Base-by-base conservation (phyloP, 1,140 invertebrate species). In the Heterodera schachtii region DNA sequence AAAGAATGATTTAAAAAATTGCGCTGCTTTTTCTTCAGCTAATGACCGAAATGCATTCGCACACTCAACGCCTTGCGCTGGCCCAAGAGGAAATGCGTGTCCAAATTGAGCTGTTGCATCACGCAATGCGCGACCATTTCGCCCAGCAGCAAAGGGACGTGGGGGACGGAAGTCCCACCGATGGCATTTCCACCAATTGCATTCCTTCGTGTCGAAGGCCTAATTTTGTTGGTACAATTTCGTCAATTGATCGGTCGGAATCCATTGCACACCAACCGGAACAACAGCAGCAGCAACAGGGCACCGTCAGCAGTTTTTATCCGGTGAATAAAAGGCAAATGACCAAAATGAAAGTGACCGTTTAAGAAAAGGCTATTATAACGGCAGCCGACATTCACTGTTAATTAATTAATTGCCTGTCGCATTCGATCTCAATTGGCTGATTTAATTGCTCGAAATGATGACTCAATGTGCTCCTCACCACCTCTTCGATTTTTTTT, bases 1-100 rank as follows among this genome's bases (percentile, higher is more conserved):
- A n/a, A n/a, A n/a, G n/a, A n/a, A n/a, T 31, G 31, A 31, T 31
- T 31, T 31, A 31, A 31, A 31, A 31, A 31, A 31, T 73, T 13
- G 70, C 19, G n/a, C 0, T 69, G 70, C n/a, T 41, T 47, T 47
- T 67, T 79, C 31, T 87, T 75, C 69, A 88, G 86, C 81, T 89
- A 31, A 90, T 89, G 79, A 80, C 81, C 13, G 88, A 89, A 77
- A 89, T 89, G 88, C 86, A 89, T 71, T 84, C 83, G 21, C 85
- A 84, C 64, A 89, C 88, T 84, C 86, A 89, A 74, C 79, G 67
- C 74, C 73, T 89, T 78, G 70, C 87, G 19, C 67, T 78, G 44
- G 83, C 90, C 13, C 89, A 89, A 79, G 88, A 89, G 47, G 89
- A 90, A 75, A 90, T 89, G 87, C 75, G 89, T 67, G 80, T 83